phyloP scores from a whole-genome alignment of 1,140 invertebrate species.

The Schlechtendalia chinensis region DNA sequence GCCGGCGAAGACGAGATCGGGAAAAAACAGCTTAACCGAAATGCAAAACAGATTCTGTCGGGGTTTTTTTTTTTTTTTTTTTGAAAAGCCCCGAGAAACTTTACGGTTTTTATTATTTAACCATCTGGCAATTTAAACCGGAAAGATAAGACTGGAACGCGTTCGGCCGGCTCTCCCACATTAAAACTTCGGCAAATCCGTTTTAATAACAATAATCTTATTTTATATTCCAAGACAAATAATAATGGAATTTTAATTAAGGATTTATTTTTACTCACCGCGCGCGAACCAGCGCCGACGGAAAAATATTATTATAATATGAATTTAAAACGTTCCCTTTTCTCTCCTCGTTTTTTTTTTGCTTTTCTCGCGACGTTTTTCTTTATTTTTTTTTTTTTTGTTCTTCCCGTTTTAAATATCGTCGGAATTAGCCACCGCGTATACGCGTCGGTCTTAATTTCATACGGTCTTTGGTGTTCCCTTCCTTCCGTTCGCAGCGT shows the following conservation, averaged over 20 bases:
- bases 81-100: constrained; percentile 21
- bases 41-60: constrained; percentile 34
- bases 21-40: constrained; percentile 34
- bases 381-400: too few species aligned
- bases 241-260: constrained; percentile 50
- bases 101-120: constrained; percentile 48
- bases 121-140: constrained; percentile 47
- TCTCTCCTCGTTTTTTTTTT: too few species aligned
- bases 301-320: constrained; percentile 31
- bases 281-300: neutral
- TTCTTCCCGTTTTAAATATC: too few species aligned
- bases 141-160: constrained; percentile 44
- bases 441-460: too few species aligned
- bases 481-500: neutral
- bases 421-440: too few species aligned
- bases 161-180: constrained; percentile 14
- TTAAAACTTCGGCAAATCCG: constrained; percentile 49
- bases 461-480: too few species aligned
- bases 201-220: constrained; percentile 50
- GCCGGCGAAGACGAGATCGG: neutral
- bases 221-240: constrained; percentile 50
- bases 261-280: constrained; percentile 42
- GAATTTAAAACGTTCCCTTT: neutral
- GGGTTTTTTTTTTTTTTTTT: neutral
- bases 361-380: too few species aligned